Base-by-base conservation (phyloP, 2,888 invertebrate genomes). In the Drosophila maculinotata region DNA sequence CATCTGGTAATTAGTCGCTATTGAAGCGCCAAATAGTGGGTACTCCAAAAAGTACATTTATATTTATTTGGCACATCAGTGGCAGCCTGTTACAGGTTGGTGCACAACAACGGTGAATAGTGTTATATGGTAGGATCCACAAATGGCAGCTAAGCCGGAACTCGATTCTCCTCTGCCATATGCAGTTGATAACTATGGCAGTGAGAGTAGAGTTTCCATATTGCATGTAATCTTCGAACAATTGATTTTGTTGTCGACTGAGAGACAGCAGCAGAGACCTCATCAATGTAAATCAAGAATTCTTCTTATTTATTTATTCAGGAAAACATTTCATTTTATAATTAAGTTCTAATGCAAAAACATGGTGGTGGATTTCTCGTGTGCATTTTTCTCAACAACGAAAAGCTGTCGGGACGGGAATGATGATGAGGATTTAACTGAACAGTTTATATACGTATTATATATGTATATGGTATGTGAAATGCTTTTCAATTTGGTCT, bases 41-140 rank as follows among this genome's bases (percentile, higher is more conserved):
- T 56, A 60, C 47, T 17, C 2, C 10, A 36, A 52, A 44, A 28
- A 44, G 67, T 57, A 45, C 66, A 39, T 25, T 33, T 31, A 48
- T 48, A 39, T 33, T 47, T 77, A 72, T 76, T 77, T 76, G 76
- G 72, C 77, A 76, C 72, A 51, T 60, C 62, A 63, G 78, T 41
- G 62, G 69, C 76, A 57, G 75, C 54, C 54, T 41, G 64, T 72
- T 51, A 72, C 42, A 39, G 59, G 53, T 26, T 10, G 30, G 39
- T 52, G 53, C 60, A 53, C 48, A 15, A 53, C 51, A 15, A 41
- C 38, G 7, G 3, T n/a, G 17, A n/a, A 3, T 10, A 17, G 17
- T 38, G 17, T 0, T 10, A 36, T 14, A 33, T 33, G 8, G 33
- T 14, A 9, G 14, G 5, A 35, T 10, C 15, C n/a, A 15, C 20